Evolutionary conservation across 2,797 vertebrate genomes (phyloP).

Genomic region (Varecia variegata): DNA sequence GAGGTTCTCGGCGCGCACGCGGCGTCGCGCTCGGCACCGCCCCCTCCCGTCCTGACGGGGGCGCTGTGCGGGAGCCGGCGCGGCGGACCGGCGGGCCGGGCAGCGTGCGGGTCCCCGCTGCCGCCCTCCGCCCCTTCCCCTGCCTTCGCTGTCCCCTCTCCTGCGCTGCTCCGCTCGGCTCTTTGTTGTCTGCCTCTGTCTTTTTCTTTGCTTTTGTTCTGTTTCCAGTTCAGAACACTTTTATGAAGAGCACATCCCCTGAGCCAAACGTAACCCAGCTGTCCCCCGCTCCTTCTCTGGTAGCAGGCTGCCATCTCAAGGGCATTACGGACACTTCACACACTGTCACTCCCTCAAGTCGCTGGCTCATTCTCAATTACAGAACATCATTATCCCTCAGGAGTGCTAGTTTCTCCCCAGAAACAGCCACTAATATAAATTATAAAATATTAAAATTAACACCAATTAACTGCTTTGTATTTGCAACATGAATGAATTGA

Average conservation of each 20-base stretch:
- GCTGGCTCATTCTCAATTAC: not conserved
- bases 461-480: not conserved
- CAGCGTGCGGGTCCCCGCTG: not conserved
- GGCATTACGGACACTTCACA: not conserved
- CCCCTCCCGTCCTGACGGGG: too few relatives aligned
- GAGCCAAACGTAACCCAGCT: not conserved
- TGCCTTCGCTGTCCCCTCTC: not conserved
- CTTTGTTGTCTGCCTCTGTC: too few relatives aligned
- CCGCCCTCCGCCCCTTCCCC: too few relatives aligned
- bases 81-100: too few relatives aligned
- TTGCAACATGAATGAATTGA: not conserved
- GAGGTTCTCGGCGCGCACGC: not conserved
- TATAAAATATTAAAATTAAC: not conserved
- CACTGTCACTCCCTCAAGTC: not conserved
- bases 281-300: not conserved
- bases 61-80: not conserved
- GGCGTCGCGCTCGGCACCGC: not conserved
- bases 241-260: not conserved
- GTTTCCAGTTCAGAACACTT: not conserved
- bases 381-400: not conserved
- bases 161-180: not conserved
- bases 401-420: not conserved
- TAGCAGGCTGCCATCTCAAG: constrained; percentile 50
- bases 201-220: not conserved
- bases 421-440: not conserved